A percentile compares a stretch with the other conserved stretches of the same genome.
phyloP scores from a whole-genome alignment of 2,113 vertebrate species.

The Microcebus griseorufus region DNA sequence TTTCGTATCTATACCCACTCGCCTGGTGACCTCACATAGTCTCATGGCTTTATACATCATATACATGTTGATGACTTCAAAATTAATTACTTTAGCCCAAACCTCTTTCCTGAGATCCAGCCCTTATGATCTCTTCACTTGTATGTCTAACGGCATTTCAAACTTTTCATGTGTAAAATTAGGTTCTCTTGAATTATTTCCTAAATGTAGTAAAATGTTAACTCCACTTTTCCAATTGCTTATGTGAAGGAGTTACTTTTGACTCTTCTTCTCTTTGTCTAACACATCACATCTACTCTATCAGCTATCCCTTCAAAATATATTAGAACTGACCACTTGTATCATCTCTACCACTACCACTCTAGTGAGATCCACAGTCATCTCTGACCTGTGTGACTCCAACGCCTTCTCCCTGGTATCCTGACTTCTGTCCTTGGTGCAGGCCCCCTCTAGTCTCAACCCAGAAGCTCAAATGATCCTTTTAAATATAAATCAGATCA shows the following conservation, averaged over 20 bases:
- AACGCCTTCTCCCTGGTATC: not conserved
- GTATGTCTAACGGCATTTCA: not conserved
- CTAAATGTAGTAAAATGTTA: not conserved
- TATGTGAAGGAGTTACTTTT: not conserved
- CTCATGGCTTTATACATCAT: not conserved
- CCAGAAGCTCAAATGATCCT: not conserved
- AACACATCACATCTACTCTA: not conserved
- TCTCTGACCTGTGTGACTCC: not conserved
- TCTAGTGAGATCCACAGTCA: not conserved
- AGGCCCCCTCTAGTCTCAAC: not conserved
- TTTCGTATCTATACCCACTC: not conserved
- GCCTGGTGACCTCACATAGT: not conserved
- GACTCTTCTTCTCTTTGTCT: not conserved
- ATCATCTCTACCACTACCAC: not conserved
- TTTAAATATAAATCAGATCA: not conserved
- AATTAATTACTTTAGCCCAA: not conserved
- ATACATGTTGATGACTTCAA: not conserved
- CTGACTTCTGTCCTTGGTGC: not conserved
- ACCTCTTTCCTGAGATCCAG: not conserved
- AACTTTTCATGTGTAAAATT: not conserved
- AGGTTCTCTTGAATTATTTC: constrained; percentile 4
- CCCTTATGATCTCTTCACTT: not conserved
- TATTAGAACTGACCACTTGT: not conserved
- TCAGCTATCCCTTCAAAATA: not conserved
- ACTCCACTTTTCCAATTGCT: not conserved